These are phyloP conservation scores for Ramphastos sulfuratus DNA, from an alignment of 2,113 vertebrate species.

Conservation along the genomic window DNA sequence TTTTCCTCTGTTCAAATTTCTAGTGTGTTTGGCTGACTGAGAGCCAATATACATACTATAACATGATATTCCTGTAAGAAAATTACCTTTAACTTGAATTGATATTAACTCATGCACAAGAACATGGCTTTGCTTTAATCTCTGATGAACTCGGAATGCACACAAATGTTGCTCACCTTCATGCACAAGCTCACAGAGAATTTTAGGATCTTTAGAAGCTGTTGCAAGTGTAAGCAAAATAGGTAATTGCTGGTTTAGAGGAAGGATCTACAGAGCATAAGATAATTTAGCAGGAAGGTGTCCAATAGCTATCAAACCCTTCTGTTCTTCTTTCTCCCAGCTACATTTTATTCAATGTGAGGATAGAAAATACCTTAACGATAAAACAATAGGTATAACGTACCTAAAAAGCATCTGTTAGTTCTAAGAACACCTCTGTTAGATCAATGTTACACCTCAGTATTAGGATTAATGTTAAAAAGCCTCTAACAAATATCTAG, in stretches of 20 bases:
- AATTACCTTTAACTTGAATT: neutral
- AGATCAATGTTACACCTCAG: neutral
- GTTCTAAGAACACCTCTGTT: neutral
- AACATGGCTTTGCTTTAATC: neutral
- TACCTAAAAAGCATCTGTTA: neutral
- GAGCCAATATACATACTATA: too few relatives aligned
- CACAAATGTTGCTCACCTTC: neutral
- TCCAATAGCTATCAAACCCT: neutral
- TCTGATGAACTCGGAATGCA: neutral
- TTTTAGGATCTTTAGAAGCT: neutral
- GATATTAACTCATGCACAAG: neutral
- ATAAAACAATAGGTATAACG: neutral
- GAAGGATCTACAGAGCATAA: neutral
- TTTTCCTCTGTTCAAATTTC: neutral
- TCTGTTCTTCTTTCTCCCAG: neutral
- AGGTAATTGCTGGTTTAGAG: neutral
- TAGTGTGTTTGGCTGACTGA: too few relatives aligned
- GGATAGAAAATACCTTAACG: neutral
- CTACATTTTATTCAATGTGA: neutral
- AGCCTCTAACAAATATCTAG: neutral
- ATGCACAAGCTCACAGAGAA: neutral
- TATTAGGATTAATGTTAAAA: neutral
- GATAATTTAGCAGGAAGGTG: neutral
- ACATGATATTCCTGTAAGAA: neutral
- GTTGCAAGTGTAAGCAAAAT: neutral